These are phyloP conservation scores for Octomys mimax DNA, from an alignment of 2,797 vertebrate species.

Conservation along the genomic window DNA sequence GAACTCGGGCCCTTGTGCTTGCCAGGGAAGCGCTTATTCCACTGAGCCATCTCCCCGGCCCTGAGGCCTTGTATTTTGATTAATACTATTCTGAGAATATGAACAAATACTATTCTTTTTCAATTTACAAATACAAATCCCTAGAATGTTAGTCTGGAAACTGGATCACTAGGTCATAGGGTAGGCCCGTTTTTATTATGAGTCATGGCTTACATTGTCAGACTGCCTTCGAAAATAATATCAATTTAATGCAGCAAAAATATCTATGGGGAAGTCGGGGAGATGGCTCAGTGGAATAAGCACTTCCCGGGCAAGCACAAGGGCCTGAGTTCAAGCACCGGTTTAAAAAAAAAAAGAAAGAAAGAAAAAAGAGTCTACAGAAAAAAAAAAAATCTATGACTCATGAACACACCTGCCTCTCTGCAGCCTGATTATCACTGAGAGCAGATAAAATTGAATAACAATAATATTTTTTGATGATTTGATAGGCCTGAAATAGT, in stretches of 20 bases:
- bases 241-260: not conserved
- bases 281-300: too few relatives aligned
- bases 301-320: too few relatives aligned
- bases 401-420: not conserved
- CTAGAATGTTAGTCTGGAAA: not conserved
- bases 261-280: not conserved
- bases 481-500: not conserved
- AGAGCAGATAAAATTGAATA: constrained; percentile 32
- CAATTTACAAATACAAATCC: not conserved
- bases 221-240: constrained; percentile 32
- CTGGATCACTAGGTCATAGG: not conserved
- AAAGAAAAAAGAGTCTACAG: too few relatives aligned
- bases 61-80: constrained; percentile 13
- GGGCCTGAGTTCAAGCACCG: too few relatives aligned
- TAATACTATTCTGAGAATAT: not conserved
- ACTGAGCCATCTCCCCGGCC: too few relatives aligned
- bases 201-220: constrained; percentile 14
- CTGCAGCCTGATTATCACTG: not conserved
- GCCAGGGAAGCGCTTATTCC: too few relatives aligned
- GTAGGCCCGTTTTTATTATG: constrained; percentile 9
- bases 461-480: constrained; percentile 17
- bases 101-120: not conserved
- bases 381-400: not conserved
- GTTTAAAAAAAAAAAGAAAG: too few relatives aligned
- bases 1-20: too few relatives aligned